Evolutionary conservation across 2,797 vertebrate genomes (phyloP).

Genomic region (Pseudocheirus occidentalis): DNA sequence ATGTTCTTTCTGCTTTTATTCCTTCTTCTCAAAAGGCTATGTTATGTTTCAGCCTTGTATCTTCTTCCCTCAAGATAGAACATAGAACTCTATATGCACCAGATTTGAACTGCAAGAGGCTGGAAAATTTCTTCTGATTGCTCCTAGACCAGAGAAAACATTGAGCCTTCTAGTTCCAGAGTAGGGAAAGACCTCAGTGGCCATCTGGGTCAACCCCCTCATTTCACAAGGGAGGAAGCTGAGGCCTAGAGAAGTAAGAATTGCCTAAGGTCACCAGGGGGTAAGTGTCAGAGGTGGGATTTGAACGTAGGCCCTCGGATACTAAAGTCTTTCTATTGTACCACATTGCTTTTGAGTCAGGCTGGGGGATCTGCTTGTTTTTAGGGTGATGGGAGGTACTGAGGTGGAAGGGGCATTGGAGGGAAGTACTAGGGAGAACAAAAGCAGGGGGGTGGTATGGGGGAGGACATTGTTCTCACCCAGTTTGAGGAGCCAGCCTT

Average conservation of each 20-base stretch:
- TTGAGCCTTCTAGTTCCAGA: neutral
- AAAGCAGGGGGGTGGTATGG: neutral
- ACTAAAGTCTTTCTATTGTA: neutral
- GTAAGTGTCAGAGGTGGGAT: neutral
- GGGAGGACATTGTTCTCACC: constrained; percentile 82
- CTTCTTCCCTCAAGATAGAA: neutral
- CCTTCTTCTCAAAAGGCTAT: neutral
- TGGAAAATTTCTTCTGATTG: neutral
- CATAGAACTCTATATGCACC: neutral
- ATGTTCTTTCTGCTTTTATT: neutral
- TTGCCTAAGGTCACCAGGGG: neutral
- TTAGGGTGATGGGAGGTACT: neutral
- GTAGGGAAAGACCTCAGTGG: neutral
- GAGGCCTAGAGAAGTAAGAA: neutral
- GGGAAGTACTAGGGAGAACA: neutral
- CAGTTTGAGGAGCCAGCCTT: constrained; percentile 96
- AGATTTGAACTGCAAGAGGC: neutral
- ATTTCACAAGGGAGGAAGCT: neutral
- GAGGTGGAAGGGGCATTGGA: fast-evolving
- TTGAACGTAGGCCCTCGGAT: neutral
- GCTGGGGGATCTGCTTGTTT: neutral
- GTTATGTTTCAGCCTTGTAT: neutral
- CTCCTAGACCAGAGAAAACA: neutral
- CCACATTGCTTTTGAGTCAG: neutral
- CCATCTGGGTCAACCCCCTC: neutral